Conservation (phyloP, 2,113 vertebrate species). For the Nibea albiflora region DNA sequence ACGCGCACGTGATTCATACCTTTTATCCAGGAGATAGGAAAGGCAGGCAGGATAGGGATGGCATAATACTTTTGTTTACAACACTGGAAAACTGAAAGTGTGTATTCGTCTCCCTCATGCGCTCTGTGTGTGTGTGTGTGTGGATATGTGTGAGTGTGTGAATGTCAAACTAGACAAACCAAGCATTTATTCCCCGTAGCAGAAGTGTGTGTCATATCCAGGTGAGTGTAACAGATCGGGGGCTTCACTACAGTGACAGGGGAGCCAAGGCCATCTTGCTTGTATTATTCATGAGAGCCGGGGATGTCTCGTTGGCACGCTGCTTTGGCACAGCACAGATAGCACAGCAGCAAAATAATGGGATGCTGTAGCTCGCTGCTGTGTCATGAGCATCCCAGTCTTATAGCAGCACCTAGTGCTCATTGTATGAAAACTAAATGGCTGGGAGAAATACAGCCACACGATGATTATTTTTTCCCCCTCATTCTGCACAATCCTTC, state of each 20-base stretch:
- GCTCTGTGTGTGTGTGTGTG: not conserved
- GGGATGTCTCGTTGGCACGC: slow-evolving; percentile 56
- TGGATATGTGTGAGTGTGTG: slow-evolving; percentile 28
- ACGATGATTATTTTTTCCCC: rapidly evolving
- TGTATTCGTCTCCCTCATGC: slow-evolving; percentile 38
- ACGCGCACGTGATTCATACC: slow-evolving; percentile 30
- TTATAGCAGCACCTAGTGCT: slow-evolving; percentile 72
- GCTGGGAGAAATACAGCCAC: not conserved
- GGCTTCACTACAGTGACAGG: slow-evolving; percentile 57
- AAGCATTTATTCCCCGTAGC: slow-evolving; percentile 65
- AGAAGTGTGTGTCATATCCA: slow-evolving; percentile 64
- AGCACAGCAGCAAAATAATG: slow-evolving; percentile 54
- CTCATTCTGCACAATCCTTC: not conserved
- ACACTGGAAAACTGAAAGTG: slow-evolving; percentile 36
- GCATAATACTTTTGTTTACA: slow-evolving; percentile 59
- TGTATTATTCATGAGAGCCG: slow-evolving; percentile 73
- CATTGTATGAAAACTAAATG: slow-evolving; percentile 32
- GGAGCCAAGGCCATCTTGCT: slow-evolving; percentile 58
- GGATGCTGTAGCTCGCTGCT: slow-evolving; percentile 36
- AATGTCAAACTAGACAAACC: slow-evolving; percentile 64
- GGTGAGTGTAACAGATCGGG: slow-evolving; percentile 73
- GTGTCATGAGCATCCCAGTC: slow-evolving; percentile 46
- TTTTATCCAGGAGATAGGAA: slow-evolving; percentile 35
- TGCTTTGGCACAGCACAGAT: slow-evolving; percentile 44
- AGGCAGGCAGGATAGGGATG: slow-evolving; percentile 10